A percentile compares a stretch with the other conserved stretches of the same genome.
These are phyloP conservation scores for Acheta domesticus DNA, from an alignment of 2,888 invertebrate genomes.

Conservation along the genomic window DNA sequence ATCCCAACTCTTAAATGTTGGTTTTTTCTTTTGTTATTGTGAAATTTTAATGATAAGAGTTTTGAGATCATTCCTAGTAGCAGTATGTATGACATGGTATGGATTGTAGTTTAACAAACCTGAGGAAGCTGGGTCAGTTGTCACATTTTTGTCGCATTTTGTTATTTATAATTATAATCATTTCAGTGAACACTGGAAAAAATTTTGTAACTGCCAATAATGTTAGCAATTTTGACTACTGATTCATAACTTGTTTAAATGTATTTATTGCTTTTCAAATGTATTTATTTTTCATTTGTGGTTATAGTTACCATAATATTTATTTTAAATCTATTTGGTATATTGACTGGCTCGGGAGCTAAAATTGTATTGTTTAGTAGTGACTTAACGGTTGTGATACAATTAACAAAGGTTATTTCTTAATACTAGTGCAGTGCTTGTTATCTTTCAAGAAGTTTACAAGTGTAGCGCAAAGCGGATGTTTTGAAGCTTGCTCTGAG, in stretches of 20 bases:
- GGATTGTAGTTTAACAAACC: slow-evolving; percentile 4
- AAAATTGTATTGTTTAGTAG: background rate
- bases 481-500: slow-evolving; percentile 32
- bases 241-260: background rate
- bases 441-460: background rate
- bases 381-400: slow-evolving; percentile 33
- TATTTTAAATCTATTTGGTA: slow-evolving; percentile 19
- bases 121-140: slow-evolving; percentile 10
- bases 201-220: slow-evolving; percentile 11
- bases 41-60: slow-evolving; percentile 22
- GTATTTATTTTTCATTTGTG: slow-evolving; percentile 24
- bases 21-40: slow-evolving; percentile 24
- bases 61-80: slow-evolving; percentile 31
- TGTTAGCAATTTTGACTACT: background rate
- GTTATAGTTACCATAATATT: slow-evolving; percentile 27
- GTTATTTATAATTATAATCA: background rate
- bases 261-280: slow-evolving; percentile 24
- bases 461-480: slow-evolving; percentile 22
- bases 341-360: background rate
- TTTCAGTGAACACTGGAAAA: background rate
- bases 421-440: slow-evolving; percentile 25
- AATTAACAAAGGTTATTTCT: slow-evolving; percentile 22
- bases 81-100: background rate
- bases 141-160: slow-evolving; percentile 5
- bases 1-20: slow-evolving; percentile 26